Conservation (phyloP, 2,113 vertebrate genomes). For the Athene noctua region DNA sequence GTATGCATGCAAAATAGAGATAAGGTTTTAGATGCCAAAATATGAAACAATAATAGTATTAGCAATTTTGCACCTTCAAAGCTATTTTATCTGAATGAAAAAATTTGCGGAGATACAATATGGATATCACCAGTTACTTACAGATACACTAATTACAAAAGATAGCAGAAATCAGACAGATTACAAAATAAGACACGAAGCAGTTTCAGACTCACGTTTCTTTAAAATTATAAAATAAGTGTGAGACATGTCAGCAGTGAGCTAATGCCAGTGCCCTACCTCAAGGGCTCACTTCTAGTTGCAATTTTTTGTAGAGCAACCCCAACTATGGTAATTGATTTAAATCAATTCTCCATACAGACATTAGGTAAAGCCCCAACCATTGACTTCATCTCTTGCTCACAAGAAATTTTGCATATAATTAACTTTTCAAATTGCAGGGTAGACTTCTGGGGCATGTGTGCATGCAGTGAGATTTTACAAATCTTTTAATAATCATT, state of each 20-base stretch:
- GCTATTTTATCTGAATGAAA: not conserved
- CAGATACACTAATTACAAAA: not conserved
- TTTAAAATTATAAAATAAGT: not conserved
- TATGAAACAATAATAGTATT: not conserved
- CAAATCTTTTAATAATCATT: not conserved
- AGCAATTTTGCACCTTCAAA: not conserved
- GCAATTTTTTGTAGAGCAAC: not conserved
- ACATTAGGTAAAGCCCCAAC: not conserved
- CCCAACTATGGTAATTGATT: not conserved
- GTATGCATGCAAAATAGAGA: not conserved
- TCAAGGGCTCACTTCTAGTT: not conserved
- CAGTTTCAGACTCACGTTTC: not conserved
- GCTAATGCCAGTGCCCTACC: not conserved
- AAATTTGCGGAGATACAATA: accelerated
- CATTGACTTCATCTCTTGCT: not conserved
- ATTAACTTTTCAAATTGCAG: conserved; percentile 37
- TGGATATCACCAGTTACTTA: not conserved
- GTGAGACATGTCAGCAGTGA: not conserved
- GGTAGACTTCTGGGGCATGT: not conserved
- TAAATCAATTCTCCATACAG: not conserved
- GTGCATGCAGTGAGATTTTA: not conserved
- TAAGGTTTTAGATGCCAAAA: not conserved
- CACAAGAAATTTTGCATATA: not conserved
- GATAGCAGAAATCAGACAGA: not conserved
- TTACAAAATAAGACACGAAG: not conserved